Evolutionary conservation across 2,797 vertebrate genomes (phyloP), one percentile per base, ranked within the genome.

Genomic region (Falco columbarius): DNA sequence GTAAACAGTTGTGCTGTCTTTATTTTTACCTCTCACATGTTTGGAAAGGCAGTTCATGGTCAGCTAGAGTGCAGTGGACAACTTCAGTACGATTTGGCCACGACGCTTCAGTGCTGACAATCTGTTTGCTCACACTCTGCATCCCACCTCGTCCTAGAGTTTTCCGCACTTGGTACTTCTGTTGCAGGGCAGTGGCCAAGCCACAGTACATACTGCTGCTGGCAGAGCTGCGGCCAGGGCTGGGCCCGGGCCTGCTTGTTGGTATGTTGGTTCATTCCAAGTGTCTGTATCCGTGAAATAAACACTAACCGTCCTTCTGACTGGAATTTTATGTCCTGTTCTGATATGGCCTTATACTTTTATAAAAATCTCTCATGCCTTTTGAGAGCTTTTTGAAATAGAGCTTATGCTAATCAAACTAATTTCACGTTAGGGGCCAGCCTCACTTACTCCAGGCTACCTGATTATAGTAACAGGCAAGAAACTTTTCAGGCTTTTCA

Each of bases 21-120:
- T n/a, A 4, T 40, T 83, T 63, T 76, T 27, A 49, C 67, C 21
- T 51, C 38, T 55, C 32, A 3, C 16, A 16, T 36, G 52, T 14
- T 10, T 3, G 0, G 32, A 65, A 58, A 72, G 66, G 12, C 21
- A 23, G 65, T 18, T 81, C n/a, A n/a, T 5, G 1, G 5, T 5
- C 47, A 34, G 40, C 32, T n/a, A 3, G 22, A 30, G 38, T 4
- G 19, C 52, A 36, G 40, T 12, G 17, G 23, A 32, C 44, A 40
- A 9, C 12, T 65, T 52, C 27, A 10, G 2, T 26, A 11, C 0
- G 0, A 23, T 34, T 62, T 42, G 52, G 22, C 17, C 2, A 0
- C 3, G 13, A 10, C 27, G 29, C 19, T 68, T n/a, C 42, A 30
- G 21, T 4, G 27, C 0, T 51, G 11, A 49, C n/a, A 74, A 44